phyloP scores from a whole-genome alignment of 2,888 invertebrate species.

The Cheiracanthium punctorium region DNA sequence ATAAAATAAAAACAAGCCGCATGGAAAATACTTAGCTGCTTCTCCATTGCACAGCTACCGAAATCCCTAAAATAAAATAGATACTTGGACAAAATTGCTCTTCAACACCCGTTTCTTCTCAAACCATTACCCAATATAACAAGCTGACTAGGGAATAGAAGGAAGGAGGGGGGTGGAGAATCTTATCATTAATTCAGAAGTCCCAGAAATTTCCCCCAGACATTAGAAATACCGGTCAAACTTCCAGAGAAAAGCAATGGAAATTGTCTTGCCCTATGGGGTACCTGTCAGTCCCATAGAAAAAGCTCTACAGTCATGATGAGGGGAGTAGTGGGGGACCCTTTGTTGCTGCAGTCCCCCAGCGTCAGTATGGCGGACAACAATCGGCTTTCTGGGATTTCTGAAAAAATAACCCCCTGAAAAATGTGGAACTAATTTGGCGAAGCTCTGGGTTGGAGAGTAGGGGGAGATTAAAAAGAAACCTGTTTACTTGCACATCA shows the following conservation, averaged over 20 bases:
- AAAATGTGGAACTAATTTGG: constrained; percentile 61
- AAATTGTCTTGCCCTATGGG: constrained; percentile 9
- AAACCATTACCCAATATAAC: neutral
- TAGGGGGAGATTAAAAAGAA: neutral
- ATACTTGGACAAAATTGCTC: constrained; percentile 4
- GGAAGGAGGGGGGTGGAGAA: no score
- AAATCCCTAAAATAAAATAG: neutral
- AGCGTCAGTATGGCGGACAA: constrained; percentile 41
- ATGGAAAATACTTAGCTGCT: no score
- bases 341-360: constrained; percentile 33
- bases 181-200: constrained; percentile 50
- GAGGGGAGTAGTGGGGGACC: neutral
- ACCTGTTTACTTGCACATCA: constrained; percentile 13
- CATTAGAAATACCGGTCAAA: constrained; percentile 27
- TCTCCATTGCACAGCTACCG: no score
- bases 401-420: constrained; percentile 12
- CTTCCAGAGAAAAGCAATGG: neutral
- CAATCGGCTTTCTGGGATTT: constrained; percentile 29
- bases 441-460: constrained; percentile 9
- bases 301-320: neutral
- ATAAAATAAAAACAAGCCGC: no score
- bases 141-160: neutral
- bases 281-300: constrained; percentile 40
- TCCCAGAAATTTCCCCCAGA: constrained; percentile 7
- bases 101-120: constrained; percentile 20